Conservation (phyloP, 2,113 vertebrate species). For the Muntiacus muntjak region DNA sequence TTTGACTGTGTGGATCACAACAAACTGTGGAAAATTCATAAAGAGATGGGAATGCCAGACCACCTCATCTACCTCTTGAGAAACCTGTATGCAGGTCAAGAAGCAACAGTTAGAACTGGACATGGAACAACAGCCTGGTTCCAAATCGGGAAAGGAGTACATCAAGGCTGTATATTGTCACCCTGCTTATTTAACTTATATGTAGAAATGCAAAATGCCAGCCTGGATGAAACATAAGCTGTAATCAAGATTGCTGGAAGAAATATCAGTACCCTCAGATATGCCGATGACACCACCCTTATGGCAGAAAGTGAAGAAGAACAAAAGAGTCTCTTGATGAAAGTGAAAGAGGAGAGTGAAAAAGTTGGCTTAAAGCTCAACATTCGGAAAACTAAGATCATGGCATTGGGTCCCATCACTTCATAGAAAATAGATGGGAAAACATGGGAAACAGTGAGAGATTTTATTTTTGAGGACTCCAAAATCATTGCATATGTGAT, state of each 20-base stretch:
- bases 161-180: background rate
- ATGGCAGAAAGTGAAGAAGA: background rate
- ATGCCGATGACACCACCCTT: background rate
- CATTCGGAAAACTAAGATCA: background rate
- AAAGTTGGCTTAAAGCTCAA: background rate
- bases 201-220: background rate
- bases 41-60: background rate
- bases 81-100: background rate
- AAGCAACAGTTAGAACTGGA: background rate
- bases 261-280: background rate
- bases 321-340: background rate
- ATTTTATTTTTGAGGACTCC: background rate
- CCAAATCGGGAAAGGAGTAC: background rate
- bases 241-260: background rate
- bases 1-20: background rate
- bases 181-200: background rate
- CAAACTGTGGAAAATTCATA: background rate
- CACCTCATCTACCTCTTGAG: background rate
- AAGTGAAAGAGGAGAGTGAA: background rate
- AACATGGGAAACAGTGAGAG: background rate
- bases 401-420: background rate
- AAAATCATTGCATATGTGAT: background rate
- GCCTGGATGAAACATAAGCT: background rate
- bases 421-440: background rate
- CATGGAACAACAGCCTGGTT: background rate